Conservation (phyloP, 2,797 vertebrate genomes). For the Hippoglossus hippoglossus region DNA sequence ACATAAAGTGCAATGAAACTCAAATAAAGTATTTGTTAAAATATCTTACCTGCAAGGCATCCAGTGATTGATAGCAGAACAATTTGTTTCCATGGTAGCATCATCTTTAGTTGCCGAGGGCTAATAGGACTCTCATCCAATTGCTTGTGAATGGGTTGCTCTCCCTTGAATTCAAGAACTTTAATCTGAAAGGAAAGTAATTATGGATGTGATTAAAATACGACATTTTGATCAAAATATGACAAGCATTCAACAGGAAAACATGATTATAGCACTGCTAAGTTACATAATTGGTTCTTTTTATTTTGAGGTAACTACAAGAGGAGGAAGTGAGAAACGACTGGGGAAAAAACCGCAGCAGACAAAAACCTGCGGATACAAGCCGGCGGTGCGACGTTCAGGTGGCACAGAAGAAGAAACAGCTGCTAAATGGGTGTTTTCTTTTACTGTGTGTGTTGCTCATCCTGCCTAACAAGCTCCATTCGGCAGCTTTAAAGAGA, state of each 20-base stretch:
- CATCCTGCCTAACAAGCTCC: slow-evolving; percentile 69
- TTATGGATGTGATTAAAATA: slow-evolving; percentile 84
- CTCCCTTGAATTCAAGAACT: slow-evolving; percentile 83
- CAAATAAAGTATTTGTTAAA: slow-evolving; percentile 69
- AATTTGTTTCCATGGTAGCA: slow-evolving; percentile 95
- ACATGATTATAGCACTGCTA: slow-evolving; percentile 60
- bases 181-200: slow-evolving; percentile 87
- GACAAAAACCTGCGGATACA: slow-evolving; percentile 34
- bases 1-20: slow-evolving; percentile 42
- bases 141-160: slow-evolving; percentile 83
- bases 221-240: slow-evolving; percentile 78
- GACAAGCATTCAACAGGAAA: slow-evolving; percentile 68
- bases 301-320: slow-evolving; percentile 50
- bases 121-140: slow-evolving; percentile 85
- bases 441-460: slow-evolving; percentile 51
- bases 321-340: slow-evolving; percentile 35
- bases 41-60: slow-evolving; percentile 93
- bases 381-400: slow-evolving; percentile 30
- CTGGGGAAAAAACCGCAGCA: neutral
- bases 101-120: slow-evolving; percentile 90
- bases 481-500: slow-evolving; percentile 63
- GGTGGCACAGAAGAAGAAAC: slow-evolving; percentile 62
- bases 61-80: slow-evolving; percentile 90
- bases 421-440: slow-evolving; percentile 69
- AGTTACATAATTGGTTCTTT: slow-evolving; percentile 57